Evolutionary conservation across 2,797 vertebrate species (phyloP), one percentile per base, ranked within the genome.

Genomic region (Geotrypetes seraphini): DNA sequence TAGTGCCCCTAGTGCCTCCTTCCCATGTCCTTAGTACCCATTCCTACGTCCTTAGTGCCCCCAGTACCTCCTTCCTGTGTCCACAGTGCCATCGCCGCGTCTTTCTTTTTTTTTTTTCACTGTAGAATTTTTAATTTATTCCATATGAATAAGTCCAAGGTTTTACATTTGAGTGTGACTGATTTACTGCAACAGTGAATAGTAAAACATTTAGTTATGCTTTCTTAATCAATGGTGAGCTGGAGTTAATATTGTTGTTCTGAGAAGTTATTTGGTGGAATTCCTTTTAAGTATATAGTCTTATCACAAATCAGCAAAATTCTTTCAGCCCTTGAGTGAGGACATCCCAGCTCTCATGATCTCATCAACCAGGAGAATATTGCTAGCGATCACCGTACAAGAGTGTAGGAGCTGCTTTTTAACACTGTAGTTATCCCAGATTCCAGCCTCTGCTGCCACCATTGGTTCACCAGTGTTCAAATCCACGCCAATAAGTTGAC

Each of bases 301-400:
- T n/a, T 19, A 0, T 1, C n/a, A n/a, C n/a, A n/a, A n/a, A n/a
- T n/a, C 30, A 25, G 38, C 24, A 4, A 25, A 21, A 19, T 26
- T 47, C 16, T 3, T 50, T 95, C 87, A 98, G 46, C 91, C 91
- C 64, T 85, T 97, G 9, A 99, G 87, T 24, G 96, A 99, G 5
- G 95, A 97, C 91, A 98, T 90, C 31, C 95, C 96, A 18, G 95
- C 95, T 60, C 91, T 69, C 94, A 99, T 97, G 42, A 99, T 98
- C 73, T 99, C 96, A 47, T 98, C 96, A 28, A 99, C 96, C 69
- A 99, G 47, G 47, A 99, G 83, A 49, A 98, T 94, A 79, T 96
- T 98, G 69, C 85, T 96, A 35, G 95, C 95, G 2, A 98, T 98
- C 33, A 95, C 90, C 1, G 92, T 97, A 81, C 95, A 93, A 23